Evolutionary conservation across 2,797 vertebrate genomes (phyloP).

Genomic region (Gadopsis marmoratus): DNA sequence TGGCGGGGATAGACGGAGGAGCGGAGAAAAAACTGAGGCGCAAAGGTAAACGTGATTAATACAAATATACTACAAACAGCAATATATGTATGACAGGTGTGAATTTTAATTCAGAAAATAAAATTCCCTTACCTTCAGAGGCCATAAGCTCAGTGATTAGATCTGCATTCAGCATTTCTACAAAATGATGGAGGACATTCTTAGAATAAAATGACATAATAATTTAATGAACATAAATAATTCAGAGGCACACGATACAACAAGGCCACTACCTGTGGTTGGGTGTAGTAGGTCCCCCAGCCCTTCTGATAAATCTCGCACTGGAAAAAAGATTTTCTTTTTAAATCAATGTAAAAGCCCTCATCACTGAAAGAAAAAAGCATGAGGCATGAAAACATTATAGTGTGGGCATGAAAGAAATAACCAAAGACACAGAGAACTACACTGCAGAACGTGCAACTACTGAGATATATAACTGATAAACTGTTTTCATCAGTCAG

Average conservation of each 20-base stretch:
- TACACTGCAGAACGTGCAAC: neutral
- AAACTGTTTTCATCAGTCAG: neutral
- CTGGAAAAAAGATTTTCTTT: slow-evolving; percentile 77
- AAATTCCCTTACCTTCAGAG: slow-evolving; percentile 88
- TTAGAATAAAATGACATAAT: neutral
- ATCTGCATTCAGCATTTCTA: slow-evolving; percentile 89
- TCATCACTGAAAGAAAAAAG: neutral
- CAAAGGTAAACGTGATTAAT: slow-evolving; percentile 15
- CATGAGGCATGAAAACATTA: neutral
- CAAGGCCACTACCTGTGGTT: slow-evolving; percentile 85
- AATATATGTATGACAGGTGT: neutral
- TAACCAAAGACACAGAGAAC: neutral
- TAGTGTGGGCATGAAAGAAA: neutral
- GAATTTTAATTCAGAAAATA: neutral
- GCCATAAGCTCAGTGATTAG: slow-evolving; percentile 91
- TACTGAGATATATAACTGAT: neutral
- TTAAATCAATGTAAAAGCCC: neutral
- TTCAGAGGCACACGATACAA: neutral
- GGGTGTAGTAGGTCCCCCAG: slow-evolving; percentile 90
- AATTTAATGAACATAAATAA: neutral
- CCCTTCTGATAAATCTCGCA: slow-evolving; percentile 90
- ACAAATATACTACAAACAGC: neutral
- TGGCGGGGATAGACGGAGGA: slow-evolving; percentile 88
- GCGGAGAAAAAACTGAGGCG: slow-evolving; percentile 89
- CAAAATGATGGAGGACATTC: slow-evolving; percentile 25